A percentile compares a stretch with the other conserved stretches of the same genome.
These are phyloP conservation scores for Leptosomus discolor DNA, from an alignment of 2,113 vertebrate species.

Conservation along the genomic window DNA sequence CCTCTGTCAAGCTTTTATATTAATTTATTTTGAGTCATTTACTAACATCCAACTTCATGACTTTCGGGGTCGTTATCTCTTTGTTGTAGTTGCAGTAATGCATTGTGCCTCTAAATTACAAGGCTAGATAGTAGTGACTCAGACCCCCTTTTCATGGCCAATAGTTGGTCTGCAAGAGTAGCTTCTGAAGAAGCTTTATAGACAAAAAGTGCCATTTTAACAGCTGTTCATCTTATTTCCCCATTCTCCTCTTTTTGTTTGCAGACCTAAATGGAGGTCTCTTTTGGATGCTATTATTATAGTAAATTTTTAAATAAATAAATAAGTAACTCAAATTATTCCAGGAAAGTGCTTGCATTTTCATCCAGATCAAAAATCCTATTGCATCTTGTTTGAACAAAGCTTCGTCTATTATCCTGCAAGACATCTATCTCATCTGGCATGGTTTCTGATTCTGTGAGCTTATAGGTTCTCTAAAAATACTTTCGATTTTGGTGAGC, in stretches of 20 bases:
- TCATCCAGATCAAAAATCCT: neutral
- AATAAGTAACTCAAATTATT: neutral
- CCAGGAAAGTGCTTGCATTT: neutral
- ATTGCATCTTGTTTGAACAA: neutral
- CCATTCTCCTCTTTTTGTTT: neutral
- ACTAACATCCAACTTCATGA: neutral
- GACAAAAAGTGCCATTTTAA: neutral
- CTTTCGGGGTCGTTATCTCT: neutral
- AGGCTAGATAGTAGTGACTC: neutral
- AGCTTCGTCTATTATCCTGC: neutral
- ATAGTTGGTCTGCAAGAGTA: neutral
- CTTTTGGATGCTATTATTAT: neutral
- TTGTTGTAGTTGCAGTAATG: neutral
- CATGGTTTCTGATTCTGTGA: neutral
- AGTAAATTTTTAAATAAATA: neutral
- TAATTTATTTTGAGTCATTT: neutral
- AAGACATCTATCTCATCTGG: neutral
- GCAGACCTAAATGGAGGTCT: neutral
- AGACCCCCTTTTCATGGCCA: neutral
- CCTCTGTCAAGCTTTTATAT: neutral
- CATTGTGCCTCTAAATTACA: neutral
- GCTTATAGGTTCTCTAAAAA: neutral
- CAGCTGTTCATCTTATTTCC: neutral
- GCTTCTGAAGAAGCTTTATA: neutral
- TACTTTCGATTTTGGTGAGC: neutral